A percentile compares a stretch with the other conserved stretches of the same genome.
These are phyloP conservation scores for Heterotilapia buettikoferi DNA, from an alignment of 2,113 vertebrate species.

Conservation along the genomic window DNA sequence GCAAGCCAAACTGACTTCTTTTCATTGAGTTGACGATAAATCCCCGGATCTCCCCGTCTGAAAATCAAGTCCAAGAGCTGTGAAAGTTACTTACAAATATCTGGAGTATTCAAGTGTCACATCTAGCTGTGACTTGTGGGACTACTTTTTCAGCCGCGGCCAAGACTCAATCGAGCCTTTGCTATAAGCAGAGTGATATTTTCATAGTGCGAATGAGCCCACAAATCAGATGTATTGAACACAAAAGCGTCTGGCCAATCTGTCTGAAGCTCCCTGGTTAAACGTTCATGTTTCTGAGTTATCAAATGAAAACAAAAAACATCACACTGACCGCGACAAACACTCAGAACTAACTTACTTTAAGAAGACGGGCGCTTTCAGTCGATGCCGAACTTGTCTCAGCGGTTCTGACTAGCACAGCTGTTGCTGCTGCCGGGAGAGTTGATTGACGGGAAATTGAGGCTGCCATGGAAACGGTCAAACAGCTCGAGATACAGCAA, in stretches of 20 bases:
- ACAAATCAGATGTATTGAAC: background rate
- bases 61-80: background rate
- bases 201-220: background rate
- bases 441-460: background rate
- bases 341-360: background rate
- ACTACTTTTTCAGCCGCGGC: background rate
- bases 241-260: background rate
- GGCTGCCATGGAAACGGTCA: slow-evolving; percentile 11
- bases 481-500: background rate
- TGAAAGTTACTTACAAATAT: background rate
- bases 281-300: background rate
- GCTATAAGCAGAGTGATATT: background rate
- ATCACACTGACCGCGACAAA: background rate
- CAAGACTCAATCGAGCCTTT: background rate
- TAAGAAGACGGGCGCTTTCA: background rate
- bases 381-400: background rate
- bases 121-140: background rate
- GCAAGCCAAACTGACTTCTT: background rate
- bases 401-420: background rate
- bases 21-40: slow-evolving; percentile 5
- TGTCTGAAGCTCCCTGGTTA: background rate
- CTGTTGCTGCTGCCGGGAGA: background rate
- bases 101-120: background rate
- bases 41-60: background rate
- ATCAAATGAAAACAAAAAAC: background rate